Evolutionary conservation across 2,888 invertebrate genomes (phyloP).

Genomic region (Boloria selene): DNA sequence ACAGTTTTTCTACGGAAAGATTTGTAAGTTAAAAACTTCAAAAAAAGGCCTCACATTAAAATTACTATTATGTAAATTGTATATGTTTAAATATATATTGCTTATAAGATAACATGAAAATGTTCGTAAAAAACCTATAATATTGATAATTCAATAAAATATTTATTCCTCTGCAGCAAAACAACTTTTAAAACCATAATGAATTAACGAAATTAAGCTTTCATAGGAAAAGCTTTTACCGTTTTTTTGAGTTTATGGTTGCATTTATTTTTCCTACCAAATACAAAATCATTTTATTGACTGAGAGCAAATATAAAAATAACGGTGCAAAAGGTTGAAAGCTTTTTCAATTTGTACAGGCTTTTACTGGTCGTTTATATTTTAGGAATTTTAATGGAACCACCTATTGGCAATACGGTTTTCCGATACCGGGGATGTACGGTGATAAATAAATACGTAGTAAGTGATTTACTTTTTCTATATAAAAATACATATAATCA

Average conservation of each 20-base stretch:
- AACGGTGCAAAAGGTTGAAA: conserved; percentile 33
- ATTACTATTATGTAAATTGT: too few relatives aligned
- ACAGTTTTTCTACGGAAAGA: too few relatives aligned
- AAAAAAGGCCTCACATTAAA: neutral
- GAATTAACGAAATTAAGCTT: too few relatives aligned
- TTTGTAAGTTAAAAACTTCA: conserved; percentile 30
- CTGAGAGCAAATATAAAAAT: conserved; percentile 35
- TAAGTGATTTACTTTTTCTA: conserved; percentile 2
- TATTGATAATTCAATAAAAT: too few relatives aligned
- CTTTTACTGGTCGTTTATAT: conserved; percentile 33
- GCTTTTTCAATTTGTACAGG: conserved; percentile 39
- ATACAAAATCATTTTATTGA: conserved; percentile 39
- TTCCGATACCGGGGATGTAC: neutral
- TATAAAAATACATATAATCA: too few relatives aligned
- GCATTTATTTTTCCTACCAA: conserved; percentile 29
- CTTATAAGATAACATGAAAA: too few relatives aligned
- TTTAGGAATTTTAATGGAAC: conserved; percentile 42
- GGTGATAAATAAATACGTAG: neutral
- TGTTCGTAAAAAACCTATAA: too few relatives aligned
- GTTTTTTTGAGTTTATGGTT: neutral
- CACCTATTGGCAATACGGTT: conserved; percentile 25
- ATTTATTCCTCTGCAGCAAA: too few relatives aligned
- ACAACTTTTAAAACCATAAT: too few relatives aligned
- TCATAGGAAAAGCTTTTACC: neutral
- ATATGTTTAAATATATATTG: too few relatives aligned